Base-by-base conservation (phyloP, 53 echinoderm and acorn worm species). In the Crossaster papposus region DNA sequence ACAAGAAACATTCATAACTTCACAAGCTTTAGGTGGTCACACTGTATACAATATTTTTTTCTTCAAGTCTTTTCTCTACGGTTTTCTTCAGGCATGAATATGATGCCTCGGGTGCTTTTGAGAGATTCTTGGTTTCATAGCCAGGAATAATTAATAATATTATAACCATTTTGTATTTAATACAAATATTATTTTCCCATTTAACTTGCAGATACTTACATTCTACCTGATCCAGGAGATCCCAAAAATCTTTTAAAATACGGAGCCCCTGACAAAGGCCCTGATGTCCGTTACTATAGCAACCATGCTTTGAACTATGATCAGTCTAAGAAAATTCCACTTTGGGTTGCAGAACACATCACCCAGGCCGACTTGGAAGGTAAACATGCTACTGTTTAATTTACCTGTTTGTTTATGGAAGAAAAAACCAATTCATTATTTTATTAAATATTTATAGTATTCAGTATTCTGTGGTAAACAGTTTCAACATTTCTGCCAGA, bases 301-400 rank as follows among this genome's bases (percentile, higher is more conserved):
- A 96, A 98, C 88, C 98, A 98, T 85, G 98, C 93, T 1, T 76
- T 98, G 12, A 84, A 93, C 86, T 98, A 94, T 35, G 94, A 98
- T 88, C 96, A 92, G 52, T 91, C 89, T 18, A 98, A 89, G 80
- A 92, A 90, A 78, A 94, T 88, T 63, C 98, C 98, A 30, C 53
- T 88, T 0, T 98, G 98, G 98, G 98, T 98, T n/a, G 96, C 96
- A 31, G 98, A 98, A 65, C 98, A 94, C 51, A 90, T 98, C 35
- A 96, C 93, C 10, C 88, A 90, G 36, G 88, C 79, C 17, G 90
- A 96, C 54, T 31, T 94, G 4, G 82, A 91, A 88, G 98, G 98
- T 98, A 92, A n/a, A 24, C 22, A 35, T 2, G 15, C 37, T 65
- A 10, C 0, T 26, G 14, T 80, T 80, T 28, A 53, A 5, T 80